Conservation (phyloP, 2,888 invertebrate species). For the Ganaspis brasiliensis region DNA sequence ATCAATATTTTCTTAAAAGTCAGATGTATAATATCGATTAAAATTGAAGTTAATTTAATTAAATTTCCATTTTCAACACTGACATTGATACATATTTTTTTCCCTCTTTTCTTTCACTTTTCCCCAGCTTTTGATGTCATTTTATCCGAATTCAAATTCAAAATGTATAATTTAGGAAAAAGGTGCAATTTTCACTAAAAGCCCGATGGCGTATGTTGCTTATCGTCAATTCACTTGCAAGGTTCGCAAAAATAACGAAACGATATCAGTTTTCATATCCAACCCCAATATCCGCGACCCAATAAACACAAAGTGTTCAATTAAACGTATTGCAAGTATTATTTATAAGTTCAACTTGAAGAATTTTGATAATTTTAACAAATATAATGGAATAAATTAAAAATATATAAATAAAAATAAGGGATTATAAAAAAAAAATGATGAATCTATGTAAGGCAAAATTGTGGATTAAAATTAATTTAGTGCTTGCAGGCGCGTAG, state of each 20-base stretch:
- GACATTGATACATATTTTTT: too few species aligned
- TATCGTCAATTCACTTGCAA: conserved; percentile 4
- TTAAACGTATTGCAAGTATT: not conserved
- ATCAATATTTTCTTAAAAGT: too few species aligned
- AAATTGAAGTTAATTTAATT: too few species aligned
- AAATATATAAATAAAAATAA: too few species aligned
- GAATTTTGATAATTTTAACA: not conserved
- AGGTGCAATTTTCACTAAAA: not conserved
- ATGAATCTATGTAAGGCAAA: too few species aligned
- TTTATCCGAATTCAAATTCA: conserved; percentile 19
- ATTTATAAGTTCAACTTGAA: not conserved
- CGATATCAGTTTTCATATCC: conserved; percentile 9
- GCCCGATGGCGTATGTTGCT: not conserved
- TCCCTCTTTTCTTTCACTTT: not conserved
- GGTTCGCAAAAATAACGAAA: conserved; percentile 19
- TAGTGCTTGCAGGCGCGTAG: too few species aligned
- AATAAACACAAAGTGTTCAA: conserved; percentile 32
- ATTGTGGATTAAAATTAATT: too few species aligned
- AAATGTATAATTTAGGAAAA: not conserved
- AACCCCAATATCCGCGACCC: conserved; percentile 13
- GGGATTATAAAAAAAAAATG: not conserved
- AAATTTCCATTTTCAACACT: too few species aligned
- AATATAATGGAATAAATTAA: not conserved
- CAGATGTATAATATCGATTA: too few species aligned
- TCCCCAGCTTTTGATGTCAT: not conserved